These are phyloP conservation scores for Eudorcas thomsonii DNA, from an alignment of 2,113 vertebrate species.

Conservation along the genomic window DNA sequence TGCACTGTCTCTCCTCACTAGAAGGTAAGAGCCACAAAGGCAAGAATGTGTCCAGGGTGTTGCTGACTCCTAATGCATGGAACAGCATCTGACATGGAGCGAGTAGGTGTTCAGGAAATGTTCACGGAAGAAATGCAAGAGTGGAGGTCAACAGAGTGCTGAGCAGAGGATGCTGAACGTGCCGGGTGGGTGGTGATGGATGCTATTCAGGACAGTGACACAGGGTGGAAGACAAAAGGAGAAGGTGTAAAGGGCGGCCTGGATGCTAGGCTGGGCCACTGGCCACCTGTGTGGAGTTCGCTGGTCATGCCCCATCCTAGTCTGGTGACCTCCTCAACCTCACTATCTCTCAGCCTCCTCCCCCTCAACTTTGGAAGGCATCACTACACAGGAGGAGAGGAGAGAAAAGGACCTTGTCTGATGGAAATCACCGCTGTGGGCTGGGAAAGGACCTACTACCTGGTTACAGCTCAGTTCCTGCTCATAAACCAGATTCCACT, in stretches of 20 bases:
- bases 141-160: neutral
- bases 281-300: fast-evolving
- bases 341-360: neutral
- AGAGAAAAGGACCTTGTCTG: neutral
- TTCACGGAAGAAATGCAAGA: neutral
- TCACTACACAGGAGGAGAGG: neutral
- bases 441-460: neutral
- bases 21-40: neutral
- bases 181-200: neutral
- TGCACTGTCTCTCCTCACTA: neutral
- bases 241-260: fast-evolving
- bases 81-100: fast-evolving
- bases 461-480: neutral
- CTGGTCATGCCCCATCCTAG: neutral
- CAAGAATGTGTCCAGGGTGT: neutral
- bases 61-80: neutral
- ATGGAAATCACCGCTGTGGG: neutral
- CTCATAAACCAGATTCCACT: neutral
- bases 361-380: neutral
- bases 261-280: neutral
- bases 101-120: neutral
- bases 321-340: no score
- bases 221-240: neutral
- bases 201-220: fast-evolving
- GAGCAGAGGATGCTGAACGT: neutral